Base-by-base conservation (phyloP, 2,113 vertebrate species). In the Trogon surrucura region DNA sequence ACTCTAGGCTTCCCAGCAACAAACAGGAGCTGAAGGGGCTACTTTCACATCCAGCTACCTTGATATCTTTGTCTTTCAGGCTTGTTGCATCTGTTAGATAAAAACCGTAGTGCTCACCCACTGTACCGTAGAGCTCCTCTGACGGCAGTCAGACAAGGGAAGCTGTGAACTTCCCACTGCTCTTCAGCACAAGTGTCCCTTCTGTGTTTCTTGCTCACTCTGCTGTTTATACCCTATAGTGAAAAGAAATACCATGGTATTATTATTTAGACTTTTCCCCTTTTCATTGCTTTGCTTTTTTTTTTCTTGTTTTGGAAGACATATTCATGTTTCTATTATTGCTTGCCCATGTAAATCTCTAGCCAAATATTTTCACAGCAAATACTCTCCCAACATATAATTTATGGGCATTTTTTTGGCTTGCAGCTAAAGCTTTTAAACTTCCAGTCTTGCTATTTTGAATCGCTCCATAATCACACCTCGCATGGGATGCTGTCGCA, bases 61-160 rank as follows among this genome's bases (percentile, higher is more conserved):
- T 67, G 56, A 34, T 85, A 84, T 45, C 72, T 88, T 80, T 89
- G 89, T 85, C 84, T 85, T 91, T 77, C 66, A 80, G 86, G 51
- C 1, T 0, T 0, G 0, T 62, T 77, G 58, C 48, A 26, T 48
- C 54, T 10, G 12, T 75, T 61, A 56, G 69, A 85, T 56, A 75
- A 66, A 89, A 66, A 0, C 14, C 2, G 0, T 1, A 6, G 27
- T 45, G 36, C 38, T 5, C 38, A 1, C 48, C 29, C 47, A 41
- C 57, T 0, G 1, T 56, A 4, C 34, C 0, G 1, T 23, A 6
- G 44, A 9, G 44, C 58, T 45, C 16, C 58, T 74, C 74, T 26
- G 62, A 10, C 2, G 4, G 21, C 56, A 45, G 56, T 6, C 6
- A 7, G 25, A 18, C 0, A 0, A 47, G 57, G 0, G 5, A 30